Conservation (phyloP, 1,140 invertebrate species). For the Neodiprion fabricii region DNA sequence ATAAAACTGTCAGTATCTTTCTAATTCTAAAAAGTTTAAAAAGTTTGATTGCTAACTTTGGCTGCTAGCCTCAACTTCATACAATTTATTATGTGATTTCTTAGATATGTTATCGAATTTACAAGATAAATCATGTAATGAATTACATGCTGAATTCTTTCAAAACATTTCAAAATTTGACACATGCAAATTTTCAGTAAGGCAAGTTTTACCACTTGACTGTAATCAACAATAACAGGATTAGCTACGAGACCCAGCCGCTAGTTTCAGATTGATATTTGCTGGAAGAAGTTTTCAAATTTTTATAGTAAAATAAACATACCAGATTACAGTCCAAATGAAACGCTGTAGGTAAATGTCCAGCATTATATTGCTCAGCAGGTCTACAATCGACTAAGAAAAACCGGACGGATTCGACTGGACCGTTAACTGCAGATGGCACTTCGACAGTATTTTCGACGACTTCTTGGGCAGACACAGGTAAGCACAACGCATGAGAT, state of each 20-base stretch:
- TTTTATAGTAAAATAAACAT: slow-evolving; percentile 36
- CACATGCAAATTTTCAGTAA: too few relatives aligned
- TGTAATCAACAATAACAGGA: slow-evolving; percentile 12
- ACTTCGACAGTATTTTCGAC: slow-evolving; percentile 77
- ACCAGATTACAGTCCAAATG: slow-evolving; percentile 95
- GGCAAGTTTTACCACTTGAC: slow-evolving; percentile 13
- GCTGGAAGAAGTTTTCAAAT: background rate
- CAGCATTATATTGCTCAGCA: slow-evolving; percentile 95
- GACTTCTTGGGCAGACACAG: slow-evolving; percentile 88
- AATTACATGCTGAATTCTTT: too few relatives aligned
- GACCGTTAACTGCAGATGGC: slow-evolving; percentile 62
- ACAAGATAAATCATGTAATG: too few relatives aligned
- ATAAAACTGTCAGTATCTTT: too few relatives aligned
- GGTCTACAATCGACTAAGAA: slow-evolving; percentile 97
- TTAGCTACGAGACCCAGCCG: background rate
- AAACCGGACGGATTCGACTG: slow-evolving; percentile 75
- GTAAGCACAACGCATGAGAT: slow-evolving; percentile 90
- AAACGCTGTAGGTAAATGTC: slow-evolving; percentile 96
- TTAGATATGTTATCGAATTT: too few relatives aligned
- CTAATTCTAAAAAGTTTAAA: too few relatives aligned
- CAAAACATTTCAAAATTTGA: too few relatives aligned
- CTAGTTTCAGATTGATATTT: background rate
- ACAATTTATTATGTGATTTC: too few relatives aligned
- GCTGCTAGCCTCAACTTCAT: too few relatives aligned
- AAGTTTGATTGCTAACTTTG: too few relatives aligned